phyloP scores from a whole-genome alignment of 2,113 vertebrate genomes.

The Amblyopsis rosae region DNA sequence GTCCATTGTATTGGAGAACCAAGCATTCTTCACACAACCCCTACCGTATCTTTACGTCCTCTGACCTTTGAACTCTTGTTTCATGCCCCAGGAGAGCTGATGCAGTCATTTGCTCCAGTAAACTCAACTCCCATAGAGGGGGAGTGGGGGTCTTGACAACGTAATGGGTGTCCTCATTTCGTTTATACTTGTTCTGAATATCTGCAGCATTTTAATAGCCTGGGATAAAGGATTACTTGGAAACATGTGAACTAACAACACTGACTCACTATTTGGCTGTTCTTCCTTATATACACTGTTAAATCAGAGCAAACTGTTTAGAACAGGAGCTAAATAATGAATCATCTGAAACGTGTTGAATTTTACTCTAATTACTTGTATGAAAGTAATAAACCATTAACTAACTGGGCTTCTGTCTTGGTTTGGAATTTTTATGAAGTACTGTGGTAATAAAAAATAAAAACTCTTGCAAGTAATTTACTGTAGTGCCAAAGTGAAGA shows the following conservation, averaged over 20 bases:
- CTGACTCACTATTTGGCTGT: neutral
- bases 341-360: neutral
- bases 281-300: neutral
- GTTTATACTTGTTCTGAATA: neutral
- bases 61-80: neutral
- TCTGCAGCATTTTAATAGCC: neutral
- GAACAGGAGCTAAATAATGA: neutral
- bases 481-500: neutral
- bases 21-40: neutral
- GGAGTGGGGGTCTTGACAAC: slow-evolving; percentile 8
- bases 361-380: neutral
- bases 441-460: neutral
- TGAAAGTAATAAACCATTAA: neutral
- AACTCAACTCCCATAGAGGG: neutral
- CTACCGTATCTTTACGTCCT: neutral
- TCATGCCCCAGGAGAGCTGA: neutral
- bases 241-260: neutral
- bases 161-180: neutral
- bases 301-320: neutral
- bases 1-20: neutral
- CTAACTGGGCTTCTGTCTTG: neutral
- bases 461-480: neutral
- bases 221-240: slow-evolving; percentile 10
- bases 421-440: neutral
- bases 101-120: slow-evolving; percentile 9